These are phyloP conservation scores for Iselma pallidipennis DNA, from an alignment of 2,888 invertebrate species.

Conservation along the genomic window DNA sequence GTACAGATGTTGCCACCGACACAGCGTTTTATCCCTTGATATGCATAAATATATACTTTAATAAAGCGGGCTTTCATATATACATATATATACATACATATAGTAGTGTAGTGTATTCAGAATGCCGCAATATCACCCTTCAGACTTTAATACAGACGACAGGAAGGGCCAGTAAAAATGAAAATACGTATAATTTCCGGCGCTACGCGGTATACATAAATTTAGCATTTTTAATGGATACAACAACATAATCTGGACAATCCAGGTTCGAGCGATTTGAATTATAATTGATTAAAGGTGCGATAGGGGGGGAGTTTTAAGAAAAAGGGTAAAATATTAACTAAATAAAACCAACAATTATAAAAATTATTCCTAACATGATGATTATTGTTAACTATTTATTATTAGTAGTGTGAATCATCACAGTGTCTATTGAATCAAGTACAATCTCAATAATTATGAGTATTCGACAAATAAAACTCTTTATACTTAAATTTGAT, in stretches of 20 bases:
- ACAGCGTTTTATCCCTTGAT: conserved; percentile 28
- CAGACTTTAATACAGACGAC: conserved; percentile 4
- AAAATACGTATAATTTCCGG: conserved; percentile 12
- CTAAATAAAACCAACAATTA: too few relatives aligned
- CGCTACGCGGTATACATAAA: background rate
- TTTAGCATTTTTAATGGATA: conserved; percentile 8
- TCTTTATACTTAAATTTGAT: too few relatives aligned
- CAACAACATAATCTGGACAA: background rate
- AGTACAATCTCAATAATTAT: too few relatives aligned
- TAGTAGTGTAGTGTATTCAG: background rate
- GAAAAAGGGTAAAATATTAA: too few relatives aligned
- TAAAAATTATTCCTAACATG: too few relatives aligned
- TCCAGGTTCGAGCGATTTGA: too few relatives aligned
- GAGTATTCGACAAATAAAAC: too few relatives aligned
- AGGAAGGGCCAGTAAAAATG: conserved; percentile 10
- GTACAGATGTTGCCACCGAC: conserved; percentile 30
- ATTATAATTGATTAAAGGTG: too few relatives aligned
- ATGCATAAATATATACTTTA: conserved; percentile 31
- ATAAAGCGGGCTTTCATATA: conserved; percentile 22
- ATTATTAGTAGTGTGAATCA: too few relatives aligned
- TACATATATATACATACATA: background rate
- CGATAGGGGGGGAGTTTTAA: too few relatives aligned
- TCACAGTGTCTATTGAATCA: too few relatives aligned
- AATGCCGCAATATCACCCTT: conserved; percentile 11
- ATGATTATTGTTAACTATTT: too few relatives aligned